A percentile compares a stretch with the other conserved stretches of the same genome.
These are phyloP conservation scores for Pampusana beccarii DNA, from an alignment of 2,113 vertebrate genomes.

Conservation along the genomic window DNA sequence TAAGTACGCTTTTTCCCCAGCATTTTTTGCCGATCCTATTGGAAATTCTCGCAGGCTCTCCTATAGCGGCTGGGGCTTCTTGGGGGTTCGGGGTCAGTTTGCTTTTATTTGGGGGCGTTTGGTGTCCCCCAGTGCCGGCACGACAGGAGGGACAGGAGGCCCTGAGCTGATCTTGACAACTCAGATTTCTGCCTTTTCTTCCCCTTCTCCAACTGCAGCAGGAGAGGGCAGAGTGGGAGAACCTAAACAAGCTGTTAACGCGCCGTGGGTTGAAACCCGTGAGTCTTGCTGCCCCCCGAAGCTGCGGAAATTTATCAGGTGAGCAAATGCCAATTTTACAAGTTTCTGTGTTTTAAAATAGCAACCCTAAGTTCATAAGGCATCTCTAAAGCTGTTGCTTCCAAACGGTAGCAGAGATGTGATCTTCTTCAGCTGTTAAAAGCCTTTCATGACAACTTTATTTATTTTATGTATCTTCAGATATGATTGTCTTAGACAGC, in stretches of 20 bases:
- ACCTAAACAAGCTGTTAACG: constrained; percentile 78
- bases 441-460: background rate
- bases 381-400: background rate
- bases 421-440: background rate
- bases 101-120: background rate
- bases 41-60: background rate
- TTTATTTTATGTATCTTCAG: constrained; percentile 59
- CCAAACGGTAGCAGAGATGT: background rate
- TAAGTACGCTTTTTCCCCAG: rapidly evolving
- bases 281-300: constrained; percentile 69
- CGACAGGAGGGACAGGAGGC: background rate
- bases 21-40: rapidly evolving
- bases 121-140: background rate
- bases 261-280: constrained; percentile 82
- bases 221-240: constrained; percentile 86
- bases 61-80: background rate
- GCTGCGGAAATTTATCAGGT: constrained; percentile 78
- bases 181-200: background rate
- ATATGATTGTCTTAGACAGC: constrained; percentile 81
- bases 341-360: background rate
- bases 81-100: background rate
- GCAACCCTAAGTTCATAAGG: background rate
- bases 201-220: background rate
- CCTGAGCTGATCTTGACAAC: background rate
- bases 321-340: background rate